A percentile compares a stretch with the other conserved stretches of the same genome.
These are phyloP conservation scores for Symphodus melops DNA, from an alignment of 2,113 vertebrate species.

Conservation along the genomic window DNA sequence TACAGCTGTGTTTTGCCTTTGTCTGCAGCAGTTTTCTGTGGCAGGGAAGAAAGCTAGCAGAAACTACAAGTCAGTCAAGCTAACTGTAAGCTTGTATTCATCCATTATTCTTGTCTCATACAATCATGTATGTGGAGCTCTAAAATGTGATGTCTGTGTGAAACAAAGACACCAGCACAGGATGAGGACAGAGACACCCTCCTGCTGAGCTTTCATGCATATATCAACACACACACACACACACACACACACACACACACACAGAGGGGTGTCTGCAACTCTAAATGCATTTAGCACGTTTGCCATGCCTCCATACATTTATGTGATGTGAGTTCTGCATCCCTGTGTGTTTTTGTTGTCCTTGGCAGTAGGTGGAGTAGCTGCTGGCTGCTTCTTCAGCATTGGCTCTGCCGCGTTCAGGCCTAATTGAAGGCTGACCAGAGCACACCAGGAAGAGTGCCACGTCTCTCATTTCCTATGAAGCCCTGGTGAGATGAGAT, in stretches of 20 bases:
- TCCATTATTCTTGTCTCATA: background rate
- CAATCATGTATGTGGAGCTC: background rate
- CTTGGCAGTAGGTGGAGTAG: constrained; percentile 1
- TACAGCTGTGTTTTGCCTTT: background rate
- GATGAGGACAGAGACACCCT: background rate
- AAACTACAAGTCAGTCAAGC: background rate
- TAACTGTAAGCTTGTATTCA: background rate
- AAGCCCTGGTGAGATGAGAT: constrained; percentile 53
- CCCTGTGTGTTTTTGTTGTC: background rate
- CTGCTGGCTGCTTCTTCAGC: constrained; percentile 26
- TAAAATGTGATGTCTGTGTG: background rate
- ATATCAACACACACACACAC: background rate
- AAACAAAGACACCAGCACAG: background rate
- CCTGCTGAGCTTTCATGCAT: background rate
- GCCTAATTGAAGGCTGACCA: constrained; percentile 53
- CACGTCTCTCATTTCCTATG: constrained; percentile 56
- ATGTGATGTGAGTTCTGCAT: background rate
- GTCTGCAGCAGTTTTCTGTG: background rate
- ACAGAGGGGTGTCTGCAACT: constrained; percentile 9
- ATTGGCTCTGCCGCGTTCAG: constrained; percentile 50
- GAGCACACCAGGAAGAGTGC: constrained; percentile 40
- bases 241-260: background rate
- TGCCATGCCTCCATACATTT: constrained; percentile 5
- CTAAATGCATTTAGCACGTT: constrained; percentile 23
- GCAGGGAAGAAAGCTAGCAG: background rate